Evolutionary conservation across 2,888 invertebrate genomes (phyloP).

Genomic region (Ariolimax columbianus): DNA sequence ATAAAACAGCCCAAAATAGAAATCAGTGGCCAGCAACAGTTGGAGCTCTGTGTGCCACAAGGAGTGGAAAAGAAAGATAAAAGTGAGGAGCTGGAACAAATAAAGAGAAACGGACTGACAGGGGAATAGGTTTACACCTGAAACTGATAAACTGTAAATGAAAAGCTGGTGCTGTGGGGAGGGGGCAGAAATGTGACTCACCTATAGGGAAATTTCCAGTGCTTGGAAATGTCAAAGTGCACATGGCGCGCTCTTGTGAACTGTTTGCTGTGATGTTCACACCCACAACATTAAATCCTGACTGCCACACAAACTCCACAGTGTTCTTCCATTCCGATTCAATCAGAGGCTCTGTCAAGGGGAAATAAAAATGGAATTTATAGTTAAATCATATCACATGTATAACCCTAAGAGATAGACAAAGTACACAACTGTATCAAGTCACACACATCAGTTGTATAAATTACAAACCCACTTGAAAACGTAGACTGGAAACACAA

Average conservation of each 20-base stretch:
- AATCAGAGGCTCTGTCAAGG: constrained; percentile 35
- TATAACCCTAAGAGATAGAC: background rate
- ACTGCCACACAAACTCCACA: constrained; percentile 44
- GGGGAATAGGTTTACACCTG: background rate
- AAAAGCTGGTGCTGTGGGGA: background rate
- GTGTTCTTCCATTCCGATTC: constrained; percentile 26
- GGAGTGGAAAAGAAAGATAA: background rate
- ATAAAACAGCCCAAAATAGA: background rate
- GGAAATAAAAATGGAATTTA: background rate
- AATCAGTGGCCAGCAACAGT: background rate
- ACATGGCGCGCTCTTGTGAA: constrained; percentile 38
- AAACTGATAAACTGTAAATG: background rate
- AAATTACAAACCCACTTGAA: background rate
- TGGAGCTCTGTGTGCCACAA: background rate
- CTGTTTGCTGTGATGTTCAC: constrained; percentile 46
- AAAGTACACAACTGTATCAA: background rate
- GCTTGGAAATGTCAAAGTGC: constrained; percentile 47
- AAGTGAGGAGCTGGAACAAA: background rate
- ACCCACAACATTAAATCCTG: constrained; percentile 10
- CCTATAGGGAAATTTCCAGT: constrained; percentile 44
- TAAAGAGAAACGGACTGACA: background rate
- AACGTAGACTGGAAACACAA: background rate
- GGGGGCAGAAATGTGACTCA: constrained; percentile 35
- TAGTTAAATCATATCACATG: background rate
- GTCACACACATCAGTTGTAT: background rate